Base-by-base conservation (phyloP, 2,113 vertebrate genomes). In the Halichoeres trimaculatus region DNA sequence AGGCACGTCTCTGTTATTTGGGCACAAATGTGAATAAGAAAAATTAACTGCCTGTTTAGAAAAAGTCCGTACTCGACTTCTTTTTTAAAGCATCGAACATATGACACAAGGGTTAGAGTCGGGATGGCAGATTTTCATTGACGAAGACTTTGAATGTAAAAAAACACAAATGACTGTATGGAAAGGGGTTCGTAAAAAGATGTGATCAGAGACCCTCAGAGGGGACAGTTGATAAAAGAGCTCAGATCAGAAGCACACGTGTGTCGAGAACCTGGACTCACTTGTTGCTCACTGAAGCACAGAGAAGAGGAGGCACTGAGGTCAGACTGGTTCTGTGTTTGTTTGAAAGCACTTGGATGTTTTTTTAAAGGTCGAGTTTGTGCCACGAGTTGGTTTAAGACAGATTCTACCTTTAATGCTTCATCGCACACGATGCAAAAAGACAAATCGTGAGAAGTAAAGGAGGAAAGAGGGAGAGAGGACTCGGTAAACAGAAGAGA, bases 251-350 rank as follows among this genome's bases (percentile, higher is more conserved):
- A 83, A 78, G 74, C 60, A 26, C 60, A 71, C 36, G 30, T 50
- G 16, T 45, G 74, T 58, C 56, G 58, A 38, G 72, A 54, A 53
- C 45, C 35, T 43, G 20, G 53, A 68, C 23, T 20, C 12, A 57
- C 40, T 2, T 36, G 59, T 68, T 75, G 72, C 73, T 70, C 65
- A 9, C 66, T 79, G 63, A 80, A 82, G 85, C 70, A 74, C 88
- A 81, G 79, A 66, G 22, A 80, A 83, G 67, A 74, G 80, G 94
- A 97, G 96, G 96, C 96, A 97, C 96, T 95, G 93, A 92, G 84
- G 93, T 96, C 81, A 68, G 60, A 92, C 92, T 60, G 70, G 91
- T 70, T 83, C 87, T 88, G 53, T 66, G 76, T 87, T 80, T 64
- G 75, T 87, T 30, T 93, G 88, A 85, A 80, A 87, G 83, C 77